Conservation (phyloP, 2,113 vertebrate genomes). For the Catharus minimus region DNA sequence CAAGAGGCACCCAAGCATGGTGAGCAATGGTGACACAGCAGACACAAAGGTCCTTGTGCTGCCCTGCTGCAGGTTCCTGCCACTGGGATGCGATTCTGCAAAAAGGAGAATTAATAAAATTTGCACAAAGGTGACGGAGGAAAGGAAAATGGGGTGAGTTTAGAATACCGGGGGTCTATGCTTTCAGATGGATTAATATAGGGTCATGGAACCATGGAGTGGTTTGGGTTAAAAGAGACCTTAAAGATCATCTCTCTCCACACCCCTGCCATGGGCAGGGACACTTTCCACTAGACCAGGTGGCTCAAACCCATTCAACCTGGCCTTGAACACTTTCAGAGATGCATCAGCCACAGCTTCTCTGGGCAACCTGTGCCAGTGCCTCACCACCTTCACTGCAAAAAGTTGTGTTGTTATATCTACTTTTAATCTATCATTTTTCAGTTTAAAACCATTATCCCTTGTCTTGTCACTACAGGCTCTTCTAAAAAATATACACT, state of each 20-base stretch:
- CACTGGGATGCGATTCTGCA: neutral
- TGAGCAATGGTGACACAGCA: accelerated
- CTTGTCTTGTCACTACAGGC: neutral
- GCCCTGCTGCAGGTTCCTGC: neutral
- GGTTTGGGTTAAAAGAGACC: neutral
- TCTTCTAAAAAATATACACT: neutral
- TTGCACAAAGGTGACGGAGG: neutral
- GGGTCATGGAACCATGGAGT: neutral
- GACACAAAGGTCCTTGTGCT: neutral
- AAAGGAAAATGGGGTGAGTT: neutral
- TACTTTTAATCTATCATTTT: neutral
- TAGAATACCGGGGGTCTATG: neutral
- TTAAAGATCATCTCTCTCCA: neutral
- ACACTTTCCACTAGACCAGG: neutral
- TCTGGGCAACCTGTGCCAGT: neutral
- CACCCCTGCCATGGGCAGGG: accelerated
- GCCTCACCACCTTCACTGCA: accelerated
- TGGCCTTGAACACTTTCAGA: neutral
- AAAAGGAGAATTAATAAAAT: neutral
- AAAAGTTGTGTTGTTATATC: neutral
- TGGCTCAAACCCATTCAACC: neutral
- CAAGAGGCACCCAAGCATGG: neutral
- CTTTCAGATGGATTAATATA: neutral
- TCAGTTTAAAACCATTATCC: neutral
- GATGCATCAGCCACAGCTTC: accelerated